Evolutionary conservation across 2,113 vertebrate genomes (phyloP).

Genomic region (Mobula birostris): DNA sequence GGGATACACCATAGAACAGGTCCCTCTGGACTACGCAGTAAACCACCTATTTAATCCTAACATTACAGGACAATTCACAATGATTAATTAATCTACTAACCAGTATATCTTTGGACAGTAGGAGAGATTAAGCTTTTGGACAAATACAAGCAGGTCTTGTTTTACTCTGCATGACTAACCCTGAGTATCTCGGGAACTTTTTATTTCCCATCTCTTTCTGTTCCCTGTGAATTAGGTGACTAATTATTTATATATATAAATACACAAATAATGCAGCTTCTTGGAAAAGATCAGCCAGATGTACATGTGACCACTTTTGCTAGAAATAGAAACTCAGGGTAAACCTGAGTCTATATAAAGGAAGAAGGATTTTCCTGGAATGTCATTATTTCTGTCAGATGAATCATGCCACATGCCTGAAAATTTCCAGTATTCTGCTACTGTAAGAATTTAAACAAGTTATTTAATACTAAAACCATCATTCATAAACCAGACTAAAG

Average conservation of each 20-base stretch:
- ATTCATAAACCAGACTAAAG: background rate
- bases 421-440: background rate
- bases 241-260: background rate
- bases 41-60: too few relatives aligned
- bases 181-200: background rate
- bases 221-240: background rate
- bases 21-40: too few relatives aligned
- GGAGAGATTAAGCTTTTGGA: background rate
- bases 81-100: too few relatives aligned
- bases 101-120: too few relatives aligned
- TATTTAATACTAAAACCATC: background rate
- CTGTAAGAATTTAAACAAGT: background rate
- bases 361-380: background rate
- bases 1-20: too few relatives aligned
- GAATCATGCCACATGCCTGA: background rate
- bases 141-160: background rate
- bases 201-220: background rate
- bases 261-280: background rate
- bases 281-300: background rate
- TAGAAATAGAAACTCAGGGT: background rate
- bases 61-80: too few relatives aligned
- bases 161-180: background rate
- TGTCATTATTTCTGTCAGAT: background rate
- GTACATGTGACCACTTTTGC: background rate
- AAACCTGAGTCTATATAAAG: too few relatives aligned